Base-by-base conservation (phyloP, 2,888 invertebrate genomes). In the Limnephilus marmoratus region DNA sequence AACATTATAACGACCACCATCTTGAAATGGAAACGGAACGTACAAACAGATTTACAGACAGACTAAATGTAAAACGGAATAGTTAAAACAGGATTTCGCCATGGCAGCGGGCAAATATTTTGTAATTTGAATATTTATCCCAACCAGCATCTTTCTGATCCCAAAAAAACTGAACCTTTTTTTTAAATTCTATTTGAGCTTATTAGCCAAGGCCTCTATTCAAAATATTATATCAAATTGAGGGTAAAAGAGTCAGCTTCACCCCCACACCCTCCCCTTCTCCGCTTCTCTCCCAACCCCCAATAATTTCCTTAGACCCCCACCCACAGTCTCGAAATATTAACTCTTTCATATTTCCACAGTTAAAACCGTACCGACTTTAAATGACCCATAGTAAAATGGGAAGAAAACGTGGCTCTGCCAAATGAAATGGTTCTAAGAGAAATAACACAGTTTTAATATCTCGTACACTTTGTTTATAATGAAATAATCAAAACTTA, bases 151-250 rank as follows among this genome's bases (percentile, higher is more conserved):
- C 18, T 82, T 37, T 15, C 37, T 7, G 4, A 41, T 34, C 83
- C 37, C 1, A n/a, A 24, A 83, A 37, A 37, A n/a, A 34, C 31
- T 11, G 13, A 83, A 83, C 83, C 37, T 83, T 34, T 68, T 53
- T 68, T 9, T 5, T 5, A 68, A 68, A 68, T n/a, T 68, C 68
- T n/a, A 24, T 68, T 68, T 68, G 0, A 68, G 53, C 68, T 68
- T 68, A 68, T 68, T 68, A 68, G 24, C 24, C 68, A 68, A 68
- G 68, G 88, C 85, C 45, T 90, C 91, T 92, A 92, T 91, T 85
- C 91, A 92, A 92, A 93, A 91, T 93, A 92, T 92, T 92, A 88
- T 93, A 89, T 93, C 80, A 90, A 90, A 90, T 93, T 92, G 91
- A 90, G 93, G 92, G 90, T 92, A 90, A 93, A 93, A 82, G 90